Evolutionary conservation across 2,797 vertebrate species (phyloP), one percentile per base, ranked within the genome.

Genomic region (Dallia pectoralis): DNA sequence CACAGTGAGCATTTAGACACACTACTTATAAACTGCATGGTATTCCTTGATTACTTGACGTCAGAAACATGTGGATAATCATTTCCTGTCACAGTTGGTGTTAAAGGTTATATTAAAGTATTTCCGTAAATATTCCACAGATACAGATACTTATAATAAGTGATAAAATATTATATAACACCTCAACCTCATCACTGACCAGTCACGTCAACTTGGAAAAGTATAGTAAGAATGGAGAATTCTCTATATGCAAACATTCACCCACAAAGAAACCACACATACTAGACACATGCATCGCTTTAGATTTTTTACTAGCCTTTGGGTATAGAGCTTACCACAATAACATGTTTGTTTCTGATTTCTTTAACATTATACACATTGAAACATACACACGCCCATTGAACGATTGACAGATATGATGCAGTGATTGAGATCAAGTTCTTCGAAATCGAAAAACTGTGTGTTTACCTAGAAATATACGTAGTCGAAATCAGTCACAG

Each of bases 331-430:
- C 19, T 14, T 40, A 22, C 15, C 65, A 32, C 65, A 67, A 44
- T 66, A 40, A 67, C 32, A 18, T 18, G 65, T 67, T 66, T 47
- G 59, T 62, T 62, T 25, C 59, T 29, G 4, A 40, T 67, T 67
- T 67, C 12, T 67, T 67, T 7, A 22, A 25, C 12, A 61, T 29
- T 25, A 4, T 14, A 61, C 15, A 62, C 1, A 27, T 30, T 62
- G n/a, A 19, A 53, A 53, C n/a, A 22, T n/a, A 44, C 1, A 44
- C 40, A 56, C 8, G 19, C 51, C 51, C 16, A n/a, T 56, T 22
- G n/a, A 16, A 22, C 51, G 16, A 51, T 51, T 18, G 16, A 51
- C 49, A 16, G n/a, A 9, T 51, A 51, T 48, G 49, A 18, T 51
- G 4, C 49, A 51, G 6, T 51, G n/a, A 18, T 51, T 18, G 19